Evolutionary conservation across 92 coral and sea anemone species (phyloP).

Genomic region (Zoanthus sansibaricus): DNA sequence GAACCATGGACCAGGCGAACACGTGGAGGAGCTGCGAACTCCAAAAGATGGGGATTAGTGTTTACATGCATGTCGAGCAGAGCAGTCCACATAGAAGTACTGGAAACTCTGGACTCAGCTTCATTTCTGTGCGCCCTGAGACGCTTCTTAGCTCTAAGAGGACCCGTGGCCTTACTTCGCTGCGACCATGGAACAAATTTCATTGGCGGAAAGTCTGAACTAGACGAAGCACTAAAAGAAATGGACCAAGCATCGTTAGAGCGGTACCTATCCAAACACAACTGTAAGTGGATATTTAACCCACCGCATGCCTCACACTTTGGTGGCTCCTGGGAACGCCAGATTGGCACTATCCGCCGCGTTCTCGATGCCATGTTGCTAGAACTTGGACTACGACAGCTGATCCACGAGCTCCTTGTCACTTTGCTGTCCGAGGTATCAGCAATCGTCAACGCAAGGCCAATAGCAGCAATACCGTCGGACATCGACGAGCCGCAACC

Average conservation of each 20-base stretch:
- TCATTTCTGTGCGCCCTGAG: conserved; percentile 4
- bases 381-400: conserved; percentile 18
- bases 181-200: not conserved
- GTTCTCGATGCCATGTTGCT: conserved; percentile 15
- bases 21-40: not conserved
- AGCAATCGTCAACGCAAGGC: conserved; percentile 22
- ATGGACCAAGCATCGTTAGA: not conserved
- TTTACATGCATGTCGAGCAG: not conserved
- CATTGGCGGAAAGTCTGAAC: not conserved
- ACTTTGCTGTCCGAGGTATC: conserved; percentile 20
- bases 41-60: conserved; percentile 1
- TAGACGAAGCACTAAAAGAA: not conserved
- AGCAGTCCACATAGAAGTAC: not conserved
- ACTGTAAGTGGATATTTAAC: not conserved
- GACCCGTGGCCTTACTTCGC: not conserved
- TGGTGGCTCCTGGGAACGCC: not conserved
- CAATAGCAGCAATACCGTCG: conserved; percentile 5
- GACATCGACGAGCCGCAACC: not conserved
- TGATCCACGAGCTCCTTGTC: conserved; percentile 9
- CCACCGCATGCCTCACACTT: not conserved
- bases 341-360: not conserved
- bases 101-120: not conserved
- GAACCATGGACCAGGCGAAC: not conserved
- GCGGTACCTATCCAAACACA: not conserved
- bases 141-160: not conserved